Percentiles rank a stretch among this genome's conserved stretches.
Conservation (phyloP, 2,797 vertebrate genomes). For the Rhinoraja longicauda region DNA sequence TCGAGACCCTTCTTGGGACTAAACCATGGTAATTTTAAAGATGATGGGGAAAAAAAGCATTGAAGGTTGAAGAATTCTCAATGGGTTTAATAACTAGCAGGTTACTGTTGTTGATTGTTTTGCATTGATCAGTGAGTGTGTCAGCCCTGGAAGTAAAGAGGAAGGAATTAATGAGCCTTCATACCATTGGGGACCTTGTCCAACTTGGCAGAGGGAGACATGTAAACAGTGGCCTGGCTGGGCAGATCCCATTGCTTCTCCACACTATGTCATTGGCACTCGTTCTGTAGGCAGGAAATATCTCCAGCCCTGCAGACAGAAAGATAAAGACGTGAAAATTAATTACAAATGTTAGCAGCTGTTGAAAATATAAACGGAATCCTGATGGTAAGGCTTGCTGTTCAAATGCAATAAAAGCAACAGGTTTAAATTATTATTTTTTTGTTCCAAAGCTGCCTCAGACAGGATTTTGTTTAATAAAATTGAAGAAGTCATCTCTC, state of each 20-base stretch:
- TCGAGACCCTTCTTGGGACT: too few relatives aligned
- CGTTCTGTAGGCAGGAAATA: not conserved
- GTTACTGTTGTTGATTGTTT: not conserved
- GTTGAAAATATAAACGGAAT: conserved; percentile 22
- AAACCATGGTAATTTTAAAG: not conserved
- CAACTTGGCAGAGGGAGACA: not conserved
- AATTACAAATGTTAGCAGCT: conserved; percentile 16
- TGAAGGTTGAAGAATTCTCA: not conserved
- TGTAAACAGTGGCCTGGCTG: not conserved
- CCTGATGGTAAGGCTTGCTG: not conserved
- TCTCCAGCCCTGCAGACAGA: not conserved
- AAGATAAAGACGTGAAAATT: conserved; percentile 19
- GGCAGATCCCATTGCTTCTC: not conserved
- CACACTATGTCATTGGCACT: conserved; percentile 27
- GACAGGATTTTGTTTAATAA: not conserved
- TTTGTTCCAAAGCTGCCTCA: not conserved
- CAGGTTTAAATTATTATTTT: not conserved
- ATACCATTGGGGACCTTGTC: not conserved
- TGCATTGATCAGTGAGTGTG: not conserved
- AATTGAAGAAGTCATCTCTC: not conserved
- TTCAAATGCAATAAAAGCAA: conserved; percentile 8
- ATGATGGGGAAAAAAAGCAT: not conserved
- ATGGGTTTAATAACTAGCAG: not conserved
- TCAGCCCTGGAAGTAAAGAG: not conserved
- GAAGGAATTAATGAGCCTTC: not conserved